Percentiles rank a stretch among this genome's conserved stretches.
Conservation (phyloP, 1,140 invertebrate genomes). For the Lepidurus apus region DNA sequence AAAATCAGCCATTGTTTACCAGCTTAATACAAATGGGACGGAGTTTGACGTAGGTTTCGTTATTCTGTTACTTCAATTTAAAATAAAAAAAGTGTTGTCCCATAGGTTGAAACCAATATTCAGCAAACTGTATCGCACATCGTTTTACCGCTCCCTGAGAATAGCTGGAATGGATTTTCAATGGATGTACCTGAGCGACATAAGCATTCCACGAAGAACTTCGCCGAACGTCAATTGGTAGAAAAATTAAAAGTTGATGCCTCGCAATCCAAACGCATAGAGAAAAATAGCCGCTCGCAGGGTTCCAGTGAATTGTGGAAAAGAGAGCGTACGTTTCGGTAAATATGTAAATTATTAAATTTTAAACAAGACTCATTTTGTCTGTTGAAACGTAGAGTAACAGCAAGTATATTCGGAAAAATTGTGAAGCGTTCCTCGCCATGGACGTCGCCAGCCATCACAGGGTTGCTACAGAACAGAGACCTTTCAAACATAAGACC, state of each 20-base stretch:
- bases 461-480: neutral
- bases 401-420: constrained; percentile 23
- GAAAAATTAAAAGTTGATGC: constrained; percentile 20
- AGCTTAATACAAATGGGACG: constrained; percentile 22
- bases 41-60: constrained; percentile 25
- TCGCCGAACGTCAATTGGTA: neutral
- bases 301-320: neutral
- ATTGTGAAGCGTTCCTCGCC: constrained; percentile 8
- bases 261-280: neutral
- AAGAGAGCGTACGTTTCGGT: neutral
- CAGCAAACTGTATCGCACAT: neutral
- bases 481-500: constrained; percentile 10
- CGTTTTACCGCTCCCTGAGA: neutral
- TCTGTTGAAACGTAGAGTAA: neutral
- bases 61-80: neutral
- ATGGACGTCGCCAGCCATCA: constrained; percentile 17
- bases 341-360: neutral
- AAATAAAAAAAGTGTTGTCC: neutral
- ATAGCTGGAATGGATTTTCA: constrained; percentile 17
- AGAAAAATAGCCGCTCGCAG: constrained; percentile 24
- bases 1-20: neutral
- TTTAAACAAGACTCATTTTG: neutral
- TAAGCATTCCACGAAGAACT: neutral
- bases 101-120: constrained; percentile 7
- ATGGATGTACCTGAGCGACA: neutral